phyloP scores from a whole-genome alignment of 2,888 invertebrate genomes.

The Caenorhabditis sp. region DNA sequence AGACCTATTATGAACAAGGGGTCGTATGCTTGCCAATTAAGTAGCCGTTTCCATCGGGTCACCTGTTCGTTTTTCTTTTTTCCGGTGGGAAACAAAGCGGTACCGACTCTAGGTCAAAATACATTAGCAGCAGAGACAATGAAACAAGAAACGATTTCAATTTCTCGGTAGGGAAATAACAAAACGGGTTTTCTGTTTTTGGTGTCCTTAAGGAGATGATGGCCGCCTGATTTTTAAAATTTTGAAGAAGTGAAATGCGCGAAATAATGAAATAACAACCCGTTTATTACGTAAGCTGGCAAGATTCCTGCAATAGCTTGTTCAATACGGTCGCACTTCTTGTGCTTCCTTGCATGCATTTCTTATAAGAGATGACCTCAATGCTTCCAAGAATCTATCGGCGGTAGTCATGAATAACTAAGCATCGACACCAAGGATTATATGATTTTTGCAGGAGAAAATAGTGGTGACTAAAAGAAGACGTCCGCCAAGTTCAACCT shows the following conservation, averaged over 20 bases:
- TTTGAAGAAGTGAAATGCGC: constrained; percentile 42
- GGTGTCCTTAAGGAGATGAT: constrained; percentile 16
- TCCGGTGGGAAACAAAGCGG: constrained; percentile 17
- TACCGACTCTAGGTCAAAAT: constrained; percentile 28
- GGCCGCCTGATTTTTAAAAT: constrained; percentile 17
- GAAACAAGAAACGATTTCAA: constrained; percentile 14
- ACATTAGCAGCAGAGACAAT: constrained; percentile 16
- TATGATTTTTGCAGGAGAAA: constrained; percentile 55
- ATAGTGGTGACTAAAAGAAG: constrained; percentile 62
- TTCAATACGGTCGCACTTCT: constrained; percentile 14
- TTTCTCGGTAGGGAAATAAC: neutral
- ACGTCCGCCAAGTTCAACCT: constrained; percentile 62
- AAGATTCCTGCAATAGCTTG: neutral
- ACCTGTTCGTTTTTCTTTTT: constrained; percentile 43
- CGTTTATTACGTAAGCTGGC: constrained; percentile 42
- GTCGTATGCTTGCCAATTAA: constrained; percentile 49
- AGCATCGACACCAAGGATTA: neutral
- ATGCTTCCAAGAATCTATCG: constrained; percentile 12
- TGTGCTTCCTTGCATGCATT: constrained; percentile 27
- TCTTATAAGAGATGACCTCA: constrained; percentile 29
- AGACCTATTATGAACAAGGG: constrained; percentile 27
- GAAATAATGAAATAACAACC: constrained; percentile 49
- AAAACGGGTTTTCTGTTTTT: constrained; percentile 7
- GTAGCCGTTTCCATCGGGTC: constrained; percentile 48
- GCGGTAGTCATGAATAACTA: neutral